A percentile compares a stretch with the other conserved stretches of the same genome.
Evolutionary conservation across 2,113 vertebrate genomes (phyloP).

Genomic region (Otus sunia): DNA sequence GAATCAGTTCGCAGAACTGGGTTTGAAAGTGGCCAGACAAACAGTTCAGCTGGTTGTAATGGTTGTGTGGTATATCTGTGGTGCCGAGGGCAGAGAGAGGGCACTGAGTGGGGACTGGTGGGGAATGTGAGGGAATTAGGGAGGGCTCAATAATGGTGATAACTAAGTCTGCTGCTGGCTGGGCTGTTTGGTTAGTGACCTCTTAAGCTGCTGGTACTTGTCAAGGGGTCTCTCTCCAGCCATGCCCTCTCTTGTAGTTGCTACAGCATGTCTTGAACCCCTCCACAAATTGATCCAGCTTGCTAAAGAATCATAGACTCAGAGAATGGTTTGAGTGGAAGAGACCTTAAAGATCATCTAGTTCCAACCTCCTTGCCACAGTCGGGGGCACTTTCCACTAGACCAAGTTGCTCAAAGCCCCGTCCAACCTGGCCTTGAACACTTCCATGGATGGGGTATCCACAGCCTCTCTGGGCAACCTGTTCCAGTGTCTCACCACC

Average conservation of each 20-base stretch:
- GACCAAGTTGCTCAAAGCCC: too few species aligned
- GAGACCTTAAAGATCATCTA: too few species aligned
- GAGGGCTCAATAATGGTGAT: neutral
- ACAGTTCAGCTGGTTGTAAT: accelerated
- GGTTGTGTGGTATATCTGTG: accelerated
- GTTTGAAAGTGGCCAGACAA: neutral
- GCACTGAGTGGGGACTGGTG: accelerated
- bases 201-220: neutral
- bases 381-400: too few species aligned
- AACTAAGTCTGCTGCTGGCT: neutral
- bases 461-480: too few species aligned
- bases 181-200: neutral
- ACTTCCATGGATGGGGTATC: too few species aligned
- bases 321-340: too few species aligned
- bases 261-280: neutral
- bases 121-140: neutral
- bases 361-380: too few species aligned
- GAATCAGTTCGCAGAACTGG: neutral
- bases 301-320: neutral
- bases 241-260: neutral
- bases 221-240: neutral
- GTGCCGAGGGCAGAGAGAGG: neutral
- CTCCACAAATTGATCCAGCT: neutral
- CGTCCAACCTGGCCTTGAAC: too few species aligned
- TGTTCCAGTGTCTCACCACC: too few species aligned